Conservation (phyloP, 1,140 invertebrate genomes). For the Drosophila baimaii region DNA sequence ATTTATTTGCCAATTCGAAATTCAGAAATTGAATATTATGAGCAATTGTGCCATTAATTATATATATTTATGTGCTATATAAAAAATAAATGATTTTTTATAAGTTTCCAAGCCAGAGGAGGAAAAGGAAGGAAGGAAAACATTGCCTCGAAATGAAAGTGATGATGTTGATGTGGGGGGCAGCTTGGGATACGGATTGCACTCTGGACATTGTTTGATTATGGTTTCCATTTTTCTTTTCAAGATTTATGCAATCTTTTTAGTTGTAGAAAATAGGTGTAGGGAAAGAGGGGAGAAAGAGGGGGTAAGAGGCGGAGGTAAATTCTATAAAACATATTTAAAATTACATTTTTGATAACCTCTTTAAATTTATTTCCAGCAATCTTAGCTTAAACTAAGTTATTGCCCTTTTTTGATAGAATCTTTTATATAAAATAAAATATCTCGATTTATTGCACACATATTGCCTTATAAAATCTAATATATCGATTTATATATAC, state of each 20-base stretch:
- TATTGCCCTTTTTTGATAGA: no score
- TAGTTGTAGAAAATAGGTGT: neutral
- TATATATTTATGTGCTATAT: constrained; percentile 22
- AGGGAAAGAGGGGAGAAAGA: no score
- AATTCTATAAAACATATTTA: no score
- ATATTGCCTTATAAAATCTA: no score
- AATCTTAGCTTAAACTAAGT: no score
- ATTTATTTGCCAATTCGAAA: constrained; percentile 50
- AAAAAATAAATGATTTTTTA: constrained; percentile 29
- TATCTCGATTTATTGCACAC: no score
- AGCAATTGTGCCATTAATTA: constrained; percentile 42
- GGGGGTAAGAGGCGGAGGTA: no score
- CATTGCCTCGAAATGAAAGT: constrained; percentile 6
- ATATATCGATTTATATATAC: no score
- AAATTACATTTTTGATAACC: no score
- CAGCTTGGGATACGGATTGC: constrained; percentile 1
- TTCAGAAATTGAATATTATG: constrained; percentile 52
- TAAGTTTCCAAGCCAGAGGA: constrained; percentile 1
- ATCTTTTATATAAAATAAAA: no score
- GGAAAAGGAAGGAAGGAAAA: neutral
- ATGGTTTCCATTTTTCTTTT: neutral
- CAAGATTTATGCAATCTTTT: constrained; percentile 1
- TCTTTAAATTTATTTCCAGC: no score
- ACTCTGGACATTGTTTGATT: neutral
- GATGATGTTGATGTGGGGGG: neutral